Conservation (phyloP, 2,888 invertebrate genomes). For the Thereva nobilitata region DNA sequence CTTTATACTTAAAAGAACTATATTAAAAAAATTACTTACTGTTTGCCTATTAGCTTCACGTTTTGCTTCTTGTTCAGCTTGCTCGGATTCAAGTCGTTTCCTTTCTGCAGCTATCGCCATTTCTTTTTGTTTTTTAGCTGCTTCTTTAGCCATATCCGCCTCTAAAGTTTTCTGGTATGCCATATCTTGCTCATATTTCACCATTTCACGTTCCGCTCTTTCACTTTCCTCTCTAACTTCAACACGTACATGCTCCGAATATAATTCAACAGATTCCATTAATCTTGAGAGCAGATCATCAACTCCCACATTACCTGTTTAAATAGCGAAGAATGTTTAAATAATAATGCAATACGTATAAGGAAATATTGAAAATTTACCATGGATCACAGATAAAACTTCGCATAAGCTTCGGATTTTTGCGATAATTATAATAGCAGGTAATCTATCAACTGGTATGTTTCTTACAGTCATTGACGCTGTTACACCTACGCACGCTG, state of each 20-base stretch:
- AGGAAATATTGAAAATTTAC: conserved; percentile 60
- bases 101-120: conserved; percentile 67
- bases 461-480: conserved; percentile 83
- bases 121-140: conserved; percentile 78
- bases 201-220: conserved; percentile 82
- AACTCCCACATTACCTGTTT: conserved; percentile 76
- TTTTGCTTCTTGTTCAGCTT: conserved; percentile 69
- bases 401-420: conserved; percentile 86
- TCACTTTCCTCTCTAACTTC: conserved; percentile 87
- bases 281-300: conserved; percentile 86
- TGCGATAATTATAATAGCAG: conserved; percentile 87
- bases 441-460: conserved; percentile 84
- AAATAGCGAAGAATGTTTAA: no score
- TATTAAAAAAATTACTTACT: conserved; percentile 44
- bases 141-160: conserved; percentile 79
- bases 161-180: conserved; percentile 90
- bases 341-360: no score
- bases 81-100: conserved; percentile 75
- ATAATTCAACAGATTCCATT: conserved; percentile 86
- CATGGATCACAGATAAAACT: conserved; percentile 87
- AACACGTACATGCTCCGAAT: conserved; percentile 72
- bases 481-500: conserved; percentile 76
- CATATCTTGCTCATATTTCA: conserved; percentile 91
- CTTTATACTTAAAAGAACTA: not conserved
- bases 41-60: conserved; percentile 67